phyloP scores from a whole-genome alignment of 35 echinoderm and acorn worm genomes.

The Lytechinus variegatus region DNA sequence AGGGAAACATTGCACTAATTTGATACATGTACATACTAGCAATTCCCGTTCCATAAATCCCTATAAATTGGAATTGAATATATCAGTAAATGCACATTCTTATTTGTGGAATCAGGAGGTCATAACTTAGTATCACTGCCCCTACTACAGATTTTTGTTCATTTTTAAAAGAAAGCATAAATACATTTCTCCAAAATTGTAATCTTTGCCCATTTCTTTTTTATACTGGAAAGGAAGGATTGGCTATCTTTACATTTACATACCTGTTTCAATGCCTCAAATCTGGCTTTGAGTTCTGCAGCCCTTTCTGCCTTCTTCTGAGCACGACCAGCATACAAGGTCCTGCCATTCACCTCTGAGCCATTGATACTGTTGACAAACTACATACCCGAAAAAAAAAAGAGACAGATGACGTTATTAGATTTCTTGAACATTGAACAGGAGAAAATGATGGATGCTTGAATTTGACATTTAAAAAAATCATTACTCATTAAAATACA shows the following conservation, averaged over 20 bases:
- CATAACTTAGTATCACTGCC: too few species aligned
- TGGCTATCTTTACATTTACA: neutral
- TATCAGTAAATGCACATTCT: too few species aligned
- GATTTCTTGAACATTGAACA: neutral
- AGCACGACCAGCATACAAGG: slow-evolving; percentile 84
- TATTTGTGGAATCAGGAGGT: too few species aligned
- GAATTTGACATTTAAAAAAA: too few species aligned
- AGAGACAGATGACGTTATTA: neutral
- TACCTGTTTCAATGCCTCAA: slow-evolving; percentile 81
- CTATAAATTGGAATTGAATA: too few species aligned
- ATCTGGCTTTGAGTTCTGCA: slow-evolving; percentile 84
- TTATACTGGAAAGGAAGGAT: neutral
- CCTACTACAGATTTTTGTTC: too few species aligned
- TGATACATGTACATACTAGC: too few species aligned
- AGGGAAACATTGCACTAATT: too few species aligned
- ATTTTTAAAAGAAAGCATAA: too few species aligned
- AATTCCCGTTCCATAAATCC: too few species aligned
- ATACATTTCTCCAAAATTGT: neutral
- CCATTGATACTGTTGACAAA: slow-evolving; percentile 78
- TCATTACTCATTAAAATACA: too few species aligned
- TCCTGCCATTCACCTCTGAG: slow-evolving; percentile 63
- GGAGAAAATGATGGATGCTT: neutral
- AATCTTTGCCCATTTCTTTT: neutral
- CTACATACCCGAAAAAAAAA: slow-evolving; percentile 48
- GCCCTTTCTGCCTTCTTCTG: slow-evolving; percentile 91